These are phyloP conservation scores for Melinaea menophilus DNA, from an alignment of 2,888 invertebrate species.

Conservation along the genomic window DNA sequence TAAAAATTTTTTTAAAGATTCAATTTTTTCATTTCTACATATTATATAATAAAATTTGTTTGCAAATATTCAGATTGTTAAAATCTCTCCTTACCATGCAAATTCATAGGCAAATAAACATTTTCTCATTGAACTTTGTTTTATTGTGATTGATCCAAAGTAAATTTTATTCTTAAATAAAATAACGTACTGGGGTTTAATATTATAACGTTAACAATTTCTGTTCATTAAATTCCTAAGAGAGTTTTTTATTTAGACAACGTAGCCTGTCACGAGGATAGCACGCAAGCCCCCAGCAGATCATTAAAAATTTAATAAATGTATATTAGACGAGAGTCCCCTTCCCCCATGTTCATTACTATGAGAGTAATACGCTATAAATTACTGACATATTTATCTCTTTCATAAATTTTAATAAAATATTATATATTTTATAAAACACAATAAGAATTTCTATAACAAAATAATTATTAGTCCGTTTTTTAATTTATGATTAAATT, in stretches of 20 bases:
- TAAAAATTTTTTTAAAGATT: slow-evolving; percentile 22
- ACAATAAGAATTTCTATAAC: too few relatives aligned
- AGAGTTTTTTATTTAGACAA: slow-evolving; percentile 1
- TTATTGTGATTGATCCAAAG: neutral
- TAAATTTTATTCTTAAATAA: neutral
- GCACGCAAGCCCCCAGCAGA: neutral
- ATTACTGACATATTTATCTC: neutral
- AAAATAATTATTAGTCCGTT: too few relatives aligned
- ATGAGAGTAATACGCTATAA: neutral
- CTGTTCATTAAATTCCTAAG: slow-evolving; percentile 5
- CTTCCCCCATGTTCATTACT: neutral
- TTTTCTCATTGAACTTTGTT: neutral
- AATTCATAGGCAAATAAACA: neutral
- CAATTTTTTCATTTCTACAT: slow-evolving; percentile 12
- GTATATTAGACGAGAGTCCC: slow-evolving; percentile 5
- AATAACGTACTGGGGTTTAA: neutral
- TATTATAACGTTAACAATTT: neutral
- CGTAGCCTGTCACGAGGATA: neutral
- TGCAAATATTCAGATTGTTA: slow-evolving; percentile 1
- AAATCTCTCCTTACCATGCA: neutral
- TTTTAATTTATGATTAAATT: too few relatives aligned
- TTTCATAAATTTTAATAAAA: neutral
- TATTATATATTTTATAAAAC: neutral
- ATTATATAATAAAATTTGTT: neutral
- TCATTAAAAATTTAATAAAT: slow-evolving; percentile 5